Evolutionary conservation across 92 coral and sea anemone species (phyloP).

Genomic region (Plumapathes pennacea): DNA sequence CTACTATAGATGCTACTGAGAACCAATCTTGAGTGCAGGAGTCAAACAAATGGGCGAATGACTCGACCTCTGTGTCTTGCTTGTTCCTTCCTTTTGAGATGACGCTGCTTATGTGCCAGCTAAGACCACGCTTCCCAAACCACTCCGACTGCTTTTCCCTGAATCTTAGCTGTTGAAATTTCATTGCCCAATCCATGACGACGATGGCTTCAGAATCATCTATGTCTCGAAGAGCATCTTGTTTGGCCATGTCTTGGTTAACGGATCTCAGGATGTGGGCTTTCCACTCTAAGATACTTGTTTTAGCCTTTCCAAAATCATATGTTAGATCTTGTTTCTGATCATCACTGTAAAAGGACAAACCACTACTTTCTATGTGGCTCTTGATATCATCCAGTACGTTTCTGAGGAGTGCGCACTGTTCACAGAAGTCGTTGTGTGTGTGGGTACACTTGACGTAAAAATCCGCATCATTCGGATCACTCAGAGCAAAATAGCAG

Average conservation of each 20-base stretch:
- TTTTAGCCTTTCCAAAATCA: conserved; percentile 41
- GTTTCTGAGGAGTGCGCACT: conserved; percentile 24
- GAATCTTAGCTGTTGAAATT: conserved; percentile 52
- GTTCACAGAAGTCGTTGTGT: conserved; percentile 22
- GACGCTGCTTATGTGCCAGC: conserved; percentile 66
- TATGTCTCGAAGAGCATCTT: conserved; percentile 37
- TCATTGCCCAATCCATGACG: conserved; percentile 80
- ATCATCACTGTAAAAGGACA: conserved; percentile 37
- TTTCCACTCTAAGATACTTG: conserved; percentile 58
- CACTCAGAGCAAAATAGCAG: conserved; percentile 42
- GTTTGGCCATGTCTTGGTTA: conserved; percentile 71
- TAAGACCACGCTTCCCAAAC: conserved; percentile 64
- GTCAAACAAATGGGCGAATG: conserved; percentile 33
- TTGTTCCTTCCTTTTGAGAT: conserved; percentile 25
- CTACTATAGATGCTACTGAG: conserved; percentile 31
- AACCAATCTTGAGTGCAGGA: conserved; percentile 48
- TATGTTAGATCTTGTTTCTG: conserved; percentile 41
- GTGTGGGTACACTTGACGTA: conserved; percentile 28
- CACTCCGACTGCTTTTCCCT: conserved; percentile 70
- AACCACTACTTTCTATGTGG: conserved; percentile 4
- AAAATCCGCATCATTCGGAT: conserved; percentile 14
- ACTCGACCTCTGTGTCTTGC: conserved; percentile 12
- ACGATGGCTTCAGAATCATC: conserved; percentile 27
- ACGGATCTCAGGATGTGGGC: conserved; percentile 64
- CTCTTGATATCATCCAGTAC: conserved; percentile 25